Evolutionary conservation across 1,140 invertebrate genomes (phyloP), one percentile per base, ranked within the genome.

Genomic region (Dolichoris vasculosae): DNA sequence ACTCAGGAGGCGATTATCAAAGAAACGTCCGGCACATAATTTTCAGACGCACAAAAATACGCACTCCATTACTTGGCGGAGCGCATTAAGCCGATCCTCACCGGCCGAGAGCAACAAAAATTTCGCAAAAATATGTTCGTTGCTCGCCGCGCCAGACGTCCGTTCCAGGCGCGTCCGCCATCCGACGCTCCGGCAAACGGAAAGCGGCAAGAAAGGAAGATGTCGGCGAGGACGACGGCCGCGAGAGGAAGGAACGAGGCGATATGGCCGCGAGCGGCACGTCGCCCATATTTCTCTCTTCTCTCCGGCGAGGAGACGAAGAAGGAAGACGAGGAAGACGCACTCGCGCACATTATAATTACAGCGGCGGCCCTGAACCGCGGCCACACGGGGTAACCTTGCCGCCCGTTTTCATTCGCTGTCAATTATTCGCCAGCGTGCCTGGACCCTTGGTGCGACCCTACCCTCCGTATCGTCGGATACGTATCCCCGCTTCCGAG

Each of bases 351-450:
- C 89, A 88, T 90, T 89, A 89, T 88, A 90, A 89, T 90, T 90
- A 90, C 88, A 86, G 77, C 86, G 78, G 75, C 48, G 78, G 55
- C 84, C 78, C 84, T 85, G 84, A 85, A 85, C 84, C 71, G 30
- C n/a, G 67, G 2, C 55, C 87, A 76, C 86, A 86, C 84, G 80
- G 86, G 64, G 69, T 87, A 86, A 86, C 86, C 82, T 87, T 85
- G 87, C 83, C 87, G 83, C 86, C 86, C 87, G 88, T 88, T 88
- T 89, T 88, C 89, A 88, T 87, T 87, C 86, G 76, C 88, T 87
- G 88, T 88, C 89, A 88, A 89, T 89, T 89, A 90, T 89, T 88
- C 82, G 85, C 87, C 82, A 82, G n/a, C n/a, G 85, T 67, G 79
- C 86, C 86, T 86, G 86, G 82, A 87, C 84, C 86, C 85, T 87